Percentiles rank a stretch among this genome's conserved stretches.
Evolutionary conservation across 2,113 vertebrate species (phyloP).

Genomic region (Alethe castanea): DNA sequence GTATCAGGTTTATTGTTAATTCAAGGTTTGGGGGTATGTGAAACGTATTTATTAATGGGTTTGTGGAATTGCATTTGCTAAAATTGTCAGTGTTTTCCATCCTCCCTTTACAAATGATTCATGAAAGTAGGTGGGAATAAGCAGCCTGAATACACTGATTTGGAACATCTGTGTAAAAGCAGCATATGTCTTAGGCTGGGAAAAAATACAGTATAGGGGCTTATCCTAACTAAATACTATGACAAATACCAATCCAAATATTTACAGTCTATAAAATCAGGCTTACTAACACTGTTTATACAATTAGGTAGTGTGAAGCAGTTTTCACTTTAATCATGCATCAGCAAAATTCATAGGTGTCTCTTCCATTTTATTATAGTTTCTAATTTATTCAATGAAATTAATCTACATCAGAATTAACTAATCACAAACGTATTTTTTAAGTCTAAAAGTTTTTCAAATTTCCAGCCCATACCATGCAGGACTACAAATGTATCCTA

Average conservation of each 20-base stretch:
- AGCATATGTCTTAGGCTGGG: not conserved
- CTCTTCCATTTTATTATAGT: slow-evolving; percentile 28
- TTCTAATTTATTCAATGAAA: slow-evolving; percentile 20
- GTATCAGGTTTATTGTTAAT: not conserved
- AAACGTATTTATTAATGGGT: not conserved
- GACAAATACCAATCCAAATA: not conserved
- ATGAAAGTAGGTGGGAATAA: not conserved
- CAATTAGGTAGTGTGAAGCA: not conserved
- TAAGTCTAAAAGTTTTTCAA: not conserved
- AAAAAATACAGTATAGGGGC: not conserved
- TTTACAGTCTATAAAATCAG: slow-evolving; percentile 1
- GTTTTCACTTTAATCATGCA: not conserved
- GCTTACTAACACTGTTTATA: slow-evolving; percentile 8
- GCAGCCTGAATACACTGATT: not conserved
- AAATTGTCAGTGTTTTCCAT: slow-evolving; percentile 10
- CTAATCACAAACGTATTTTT: not conserved
- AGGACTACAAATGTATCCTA: not conserved
- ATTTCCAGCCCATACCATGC: not conserved
- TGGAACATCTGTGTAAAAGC: slow-evolving; percentile 12
- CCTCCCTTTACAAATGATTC: slow-evolving; percentile 18
- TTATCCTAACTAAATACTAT: not conserved
- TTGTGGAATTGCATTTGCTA: not conserved
- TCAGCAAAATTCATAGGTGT: not conserved
- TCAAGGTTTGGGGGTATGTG: not conserved
- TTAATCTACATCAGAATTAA: slow-evolving; percentile 10